Conservation (phyloP, 2,888 invertebrate genomes). For the Trichacis sp. region DNA sequence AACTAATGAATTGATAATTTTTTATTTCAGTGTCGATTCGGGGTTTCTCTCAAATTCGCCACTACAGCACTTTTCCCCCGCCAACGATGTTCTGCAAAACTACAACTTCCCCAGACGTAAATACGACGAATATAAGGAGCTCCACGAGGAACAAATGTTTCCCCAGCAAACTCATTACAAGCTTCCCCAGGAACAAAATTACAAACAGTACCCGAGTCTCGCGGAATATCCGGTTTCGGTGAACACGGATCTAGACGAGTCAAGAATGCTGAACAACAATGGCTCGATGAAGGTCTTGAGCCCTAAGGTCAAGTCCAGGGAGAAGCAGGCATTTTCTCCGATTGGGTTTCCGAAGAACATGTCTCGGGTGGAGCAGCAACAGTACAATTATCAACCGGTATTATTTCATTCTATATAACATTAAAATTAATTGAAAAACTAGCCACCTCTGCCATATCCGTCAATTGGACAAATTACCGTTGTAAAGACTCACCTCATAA, state of each 20-base stretch:
- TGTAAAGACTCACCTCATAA: too few relatives aligned
- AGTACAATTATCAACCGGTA: constrained; percentile 57
- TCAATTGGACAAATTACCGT: too few relatives aligned
- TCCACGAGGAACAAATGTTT: constrained; percentile 55
- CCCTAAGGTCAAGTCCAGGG: constrained; percentile 47
- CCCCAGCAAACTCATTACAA: constrained; percentile 52
- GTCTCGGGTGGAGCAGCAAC: constrained; percentile 49
- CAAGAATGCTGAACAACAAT: constrained; percentile 57
- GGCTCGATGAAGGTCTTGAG: constrained; percentile 56
- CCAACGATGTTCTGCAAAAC: constrained; percentile 58
- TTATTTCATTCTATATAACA: too few relatives aligned
- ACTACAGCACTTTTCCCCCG: constrained; percentile 62
- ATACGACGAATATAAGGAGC: constrained; percentile 58
- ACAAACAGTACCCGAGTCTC: constrained; percentile 53
- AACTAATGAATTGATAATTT: too few relatives aligned
- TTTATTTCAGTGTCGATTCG: constrained; percentile 52
- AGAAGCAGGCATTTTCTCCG: constrained; percentile 54
- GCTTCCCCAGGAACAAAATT: constrained; percentile 56
- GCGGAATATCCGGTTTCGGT: constrained; percentile 53
- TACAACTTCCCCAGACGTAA: constrained; percentile 54
- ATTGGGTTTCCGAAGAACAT: constrained; percentile 59
- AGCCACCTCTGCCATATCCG: too few relatives aligned
- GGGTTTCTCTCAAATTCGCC: constrained; percentile 62
- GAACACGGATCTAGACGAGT: constrained; percentile 45
- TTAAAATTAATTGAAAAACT: too few relatives aligned